These are phyloP conservation scores for Holothuria glaberrima DNA, from an alignment of 35 echinoderm and acorn worm genomes.

Conservation along the genomic window DNA sequence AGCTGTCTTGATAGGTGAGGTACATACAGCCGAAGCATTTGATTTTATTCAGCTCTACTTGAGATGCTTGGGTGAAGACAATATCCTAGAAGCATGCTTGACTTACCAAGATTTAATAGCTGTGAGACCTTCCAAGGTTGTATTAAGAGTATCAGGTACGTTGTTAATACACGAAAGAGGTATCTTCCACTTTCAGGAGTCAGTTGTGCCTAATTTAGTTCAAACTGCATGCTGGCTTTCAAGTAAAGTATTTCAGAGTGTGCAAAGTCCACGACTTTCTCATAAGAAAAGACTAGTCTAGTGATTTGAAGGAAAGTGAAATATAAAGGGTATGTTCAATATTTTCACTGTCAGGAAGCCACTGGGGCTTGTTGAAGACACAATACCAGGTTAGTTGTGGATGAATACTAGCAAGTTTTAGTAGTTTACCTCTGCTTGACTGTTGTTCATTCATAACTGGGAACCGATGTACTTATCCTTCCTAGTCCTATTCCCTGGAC, in stretches of 20 bases:
- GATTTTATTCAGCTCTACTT: slow-evolving; percentile 45
- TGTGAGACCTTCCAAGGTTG: slow-evolving; percentile 26
- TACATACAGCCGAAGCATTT: slow-evolving; percentile 40
- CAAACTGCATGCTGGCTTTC: not conserved
- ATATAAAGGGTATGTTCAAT: too few species aligned
- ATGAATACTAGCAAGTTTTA: too few species aligned
- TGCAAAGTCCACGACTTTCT: not conserved
- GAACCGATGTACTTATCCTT: too few species aligned
- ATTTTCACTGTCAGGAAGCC: too few species aligned
- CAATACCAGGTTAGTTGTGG: too few species aligned
- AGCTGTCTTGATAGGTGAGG: slow-evolving; percentile 3
- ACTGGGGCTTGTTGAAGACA: too few species aligned
- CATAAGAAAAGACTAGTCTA: too few species aligned
- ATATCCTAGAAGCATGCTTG: slow-evolving; percentile 16
- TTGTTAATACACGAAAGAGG: too few species aligned
- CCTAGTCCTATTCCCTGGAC: too few species aligned
- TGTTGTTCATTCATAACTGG: too few species aligned
- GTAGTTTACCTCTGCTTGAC: too few species aligned
- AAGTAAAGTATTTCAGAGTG: not conserved
- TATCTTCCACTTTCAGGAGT: not conserved
- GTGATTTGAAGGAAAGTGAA: too few species aligned
- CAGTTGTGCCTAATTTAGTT: not conserved
- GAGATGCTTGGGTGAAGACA: not conserved
- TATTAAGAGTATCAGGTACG: slow-evolving; percentile 32
- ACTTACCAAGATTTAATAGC: slow-evolving; percentile 32